Evolutionary conservation across 2,888 invertebrate genomes (phyloP).

Genomic region (Arctia plantaginis): DNA sequence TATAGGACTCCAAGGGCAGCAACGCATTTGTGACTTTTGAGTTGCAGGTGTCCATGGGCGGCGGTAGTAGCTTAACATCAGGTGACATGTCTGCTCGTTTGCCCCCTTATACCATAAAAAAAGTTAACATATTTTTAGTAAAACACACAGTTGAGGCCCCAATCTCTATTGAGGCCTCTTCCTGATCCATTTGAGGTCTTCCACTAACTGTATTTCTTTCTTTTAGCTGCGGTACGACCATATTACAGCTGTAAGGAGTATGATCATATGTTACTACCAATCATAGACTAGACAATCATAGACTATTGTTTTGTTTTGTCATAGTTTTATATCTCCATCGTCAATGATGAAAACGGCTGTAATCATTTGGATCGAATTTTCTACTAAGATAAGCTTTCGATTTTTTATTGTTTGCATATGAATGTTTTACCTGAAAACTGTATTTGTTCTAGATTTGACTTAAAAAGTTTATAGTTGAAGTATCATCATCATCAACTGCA

Average conservation of each 20-base stretch:
- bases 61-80: too few relatives aligned
- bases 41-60: too few relatives aligned
- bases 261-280: slow-evolving; percentile 17
- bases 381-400: not conserved
- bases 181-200: not conserved
- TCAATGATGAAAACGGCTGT: not conserved
- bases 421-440: not conserved
- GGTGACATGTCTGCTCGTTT: too few relatives aligned
- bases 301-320: not conserved
- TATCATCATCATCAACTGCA: not conserved
- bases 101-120: too few relatives aligned
- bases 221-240: slow-evolving; percentile 80
- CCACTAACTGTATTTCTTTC: slow-evolving; percentile 13
- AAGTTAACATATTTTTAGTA: not conserved
- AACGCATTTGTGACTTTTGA: too few relatives aligned
- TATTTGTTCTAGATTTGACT: too few relatives aligned
- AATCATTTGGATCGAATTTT: not conserved
- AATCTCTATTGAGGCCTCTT: not conserved
- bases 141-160: not conserved
- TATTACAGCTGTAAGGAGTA: slow-evolving; percentile 72
- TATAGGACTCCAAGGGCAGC: too few relatives aligned
- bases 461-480: not conserved
- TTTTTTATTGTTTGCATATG: not conserved
- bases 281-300: slow-evolving; percentile 14
- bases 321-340: slow-evolving; percentile 24